A percentile compares a stretch with the other conserved stretches of the same genome.
phyloP scores from a whole-genome alignment of 2,797 vertebrate genomes.

The Neosalanx taihuensis region DNA sequence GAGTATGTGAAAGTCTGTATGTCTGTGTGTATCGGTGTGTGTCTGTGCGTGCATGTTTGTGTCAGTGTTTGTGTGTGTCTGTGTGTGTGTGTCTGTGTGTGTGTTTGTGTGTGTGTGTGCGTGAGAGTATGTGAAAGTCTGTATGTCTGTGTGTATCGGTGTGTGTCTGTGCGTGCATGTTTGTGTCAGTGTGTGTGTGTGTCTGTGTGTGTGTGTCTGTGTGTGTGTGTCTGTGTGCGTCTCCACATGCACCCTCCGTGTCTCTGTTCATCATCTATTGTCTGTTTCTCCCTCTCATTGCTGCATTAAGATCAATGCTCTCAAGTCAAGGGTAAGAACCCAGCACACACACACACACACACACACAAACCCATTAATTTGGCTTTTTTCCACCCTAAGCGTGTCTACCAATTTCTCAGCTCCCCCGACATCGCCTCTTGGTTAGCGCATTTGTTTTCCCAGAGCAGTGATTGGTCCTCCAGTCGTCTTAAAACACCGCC shows the following conservation, averaged over 20 bases:
- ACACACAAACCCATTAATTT: constrained; percentile 1
- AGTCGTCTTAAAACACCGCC: too few species aligned
- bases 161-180: background rate
- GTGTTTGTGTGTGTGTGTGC: background rate
- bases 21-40: background rate
- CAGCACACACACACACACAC: constrained; percentile 13
- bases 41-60: background rate
- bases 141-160: background rate
- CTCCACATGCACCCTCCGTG: constrained; percentile 10
- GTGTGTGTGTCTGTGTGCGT: background rate
- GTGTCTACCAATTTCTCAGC: too few species aligned
- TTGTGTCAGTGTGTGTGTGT: background rate
- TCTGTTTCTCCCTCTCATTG: constrained; percentile 57
- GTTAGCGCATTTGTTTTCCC: too few species aligned
- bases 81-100: background rate
- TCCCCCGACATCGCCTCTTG: too few species aligned
- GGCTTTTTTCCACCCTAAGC: too few species aligned
- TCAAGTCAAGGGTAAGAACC: constrained; percentile 78
- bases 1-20: too few species aligned
- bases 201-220: background rate
- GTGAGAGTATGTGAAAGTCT: background rate
- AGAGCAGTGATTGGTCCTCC: too few species aligned
- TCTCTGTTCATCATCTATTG: constrained; percentile 37
- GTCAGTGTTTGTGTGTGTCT: background rate
- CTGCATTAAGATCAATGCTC: constrained; percentile 77